Conservation (phyloP, 2,888 invertebrate genomes). For the Macrophya alboannulata region DNA sequence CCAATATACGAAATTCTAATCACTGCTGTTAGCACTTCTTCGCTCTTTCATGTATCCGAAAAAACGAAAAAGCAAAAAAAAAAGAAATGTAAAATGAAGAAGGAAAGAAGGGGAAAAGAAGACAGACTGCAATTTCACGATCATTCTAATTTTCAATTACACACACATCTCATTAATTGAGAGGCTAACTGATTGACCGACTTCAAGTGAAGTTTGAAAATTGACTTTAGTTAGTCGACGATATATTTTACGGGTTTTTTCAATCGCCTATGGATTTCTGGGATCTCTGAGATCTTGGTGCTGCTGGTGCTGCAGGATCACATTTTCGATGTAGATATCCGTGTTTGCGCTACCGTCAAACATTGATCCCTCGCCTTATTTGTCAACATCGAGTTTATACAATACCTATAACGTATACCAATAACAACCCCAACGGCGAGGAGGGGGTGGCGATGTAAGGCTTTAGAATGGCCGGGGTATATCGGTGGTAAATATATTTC, state of each 20-base stretch:
- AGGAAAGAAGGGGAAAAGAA: not conserved
- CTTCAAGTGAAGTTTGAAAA: not conserved
- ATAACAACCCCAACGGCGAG: slow-evolving; percentile 26
- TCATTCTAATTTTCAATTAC: not conserved
- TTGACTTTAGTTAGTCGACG: not conserved
- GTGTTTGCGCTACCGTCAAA: slow-evolving; percentile 4
- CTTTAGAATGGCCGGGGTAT: not conserved
- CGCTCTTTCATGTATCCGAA: not conserved
- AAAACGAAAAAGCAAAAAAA: not conserved
- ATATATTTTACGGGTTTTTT: not conserved
- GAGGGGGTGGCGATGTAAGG: slow-evolving; percentile 13
- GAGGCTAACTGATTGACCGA: not conserved
- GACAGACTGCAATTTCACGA: not conserved
- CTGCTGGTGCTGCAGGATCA: not conserved
- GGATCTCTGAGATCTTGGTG: not conserved
- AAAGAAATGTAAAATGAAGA: too few relatives aligned
- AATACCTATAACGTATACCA: slow-evolving; percentile 41
- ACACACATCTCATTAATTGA: not conserved
- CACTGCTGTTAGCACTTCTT: not conserved
- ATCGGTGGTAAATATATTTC: slow-evolving; percentile 37
- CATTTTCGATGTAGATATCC: slow-evolving; percentile 7
- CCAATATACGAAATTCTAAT: not conserved
- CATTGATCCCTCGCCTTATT: slow-evolving; percentile 42
- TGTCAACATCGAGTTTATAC: slow-evolving; percentile 48
- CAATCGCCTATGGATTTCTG: not conserved